phyloP scores from a whole-genome alignment of 2,888 invertebrate species.

The Ichneumoninae sp. region DNA sequence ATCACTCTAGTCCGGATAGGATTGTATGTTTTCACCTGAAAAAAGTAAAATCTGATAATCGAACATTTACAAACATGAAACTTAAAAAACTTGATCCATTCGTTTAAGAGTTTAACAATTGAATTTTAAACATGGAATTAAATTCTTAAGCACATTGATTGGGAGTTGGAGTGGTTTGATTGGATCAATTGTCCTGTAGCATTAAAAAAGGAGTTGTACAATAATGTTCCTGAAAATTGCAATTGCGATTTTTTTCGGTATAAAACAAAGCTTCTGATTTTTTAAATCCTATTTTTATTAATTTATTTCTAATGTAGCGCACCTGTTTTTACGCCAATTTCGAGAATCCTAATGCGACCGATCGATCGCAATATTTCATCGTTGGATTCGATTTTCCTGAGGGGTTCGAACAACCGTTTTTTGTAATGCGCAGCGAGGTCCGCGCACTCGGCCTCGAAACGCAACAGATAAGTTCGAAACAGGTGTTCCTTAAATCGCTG shows the following conservation, averaged over 20 bases:
- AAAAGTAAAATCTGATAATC: neutral
- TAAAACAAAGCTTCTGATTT: neutral
- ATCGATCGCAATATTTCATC: constrained; percentile 75
- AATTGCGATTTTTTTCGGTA: neutral
- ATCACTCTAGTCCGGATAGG: too few relatives aligned
- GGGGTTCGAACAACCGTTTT: constrained; percentile 73
- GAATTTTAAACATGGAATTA: too few relatives aligned
- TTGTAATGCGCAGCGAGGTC: constrained; percentile 73
- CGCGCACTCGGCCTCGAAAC: constrained; percentile 79
- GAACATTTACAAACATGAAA: too few relatives aligned
- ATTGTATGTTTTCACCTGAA: constrained; percentile 74
- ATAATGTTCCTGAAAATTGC: too few relatives aligned
- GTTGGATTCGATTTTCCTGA: constrained; percentile 73
- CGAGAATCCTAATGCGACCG: constrained; percentile 77
- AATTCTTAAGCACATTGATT: too few relatives aligned
- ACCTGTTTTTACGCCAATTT: constrained; percentile 82
- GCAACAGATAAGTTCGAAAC: constrained; percentile 77
- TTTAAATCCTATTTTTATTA: neutral
- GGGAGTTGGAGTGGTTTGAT: too few relatives aligned
- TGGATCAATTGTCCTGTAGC: too few relatives aligned
- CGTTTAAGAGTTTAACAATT: too few relatives aligned
- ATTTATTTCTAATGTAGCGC: neutral
- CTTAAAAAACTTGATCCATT: too few relatives aligned
- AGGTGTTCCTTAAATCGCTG: constrained; percentile 70
- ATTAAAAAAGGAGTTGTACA: too few relatives aligned